Evolutionary conservation across 2,113 vertebrate species (phyloP).

Genomic region (Oxygymnocypris stewartii): DNA sequence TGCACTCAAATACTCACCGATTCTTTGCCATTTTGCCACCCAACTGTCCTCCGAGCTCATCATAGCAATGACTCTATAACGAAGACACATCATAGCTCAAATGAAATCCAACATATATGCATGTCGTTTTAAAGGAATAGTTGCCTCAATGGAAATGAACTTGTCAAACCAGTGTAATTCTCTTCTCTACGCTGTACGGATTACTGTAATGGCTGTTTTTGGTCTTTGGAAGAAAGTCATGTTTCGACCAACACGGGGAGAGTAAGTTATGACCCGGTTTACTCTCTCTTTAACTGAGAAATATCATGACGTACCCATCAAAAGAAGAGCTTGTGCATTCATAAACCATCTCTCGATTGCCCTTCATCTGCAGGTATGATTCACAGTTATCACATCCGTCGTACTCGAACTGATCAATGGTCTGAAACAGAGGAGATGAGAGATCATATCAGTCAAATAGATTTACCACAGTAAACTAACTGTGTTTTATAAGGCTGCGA

Average conservation of each 20-base stretch:
- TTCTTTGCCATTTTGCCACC: conserved; percentile 98
- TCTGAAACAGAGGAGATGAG: conserved; percentile 69
- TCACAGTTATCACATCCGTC: conserved; percentile 98
- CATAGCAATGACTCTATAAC: conserved; percentile 89
- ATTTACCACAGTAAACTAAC: neutral
- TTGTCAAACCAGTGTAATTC: neutral
- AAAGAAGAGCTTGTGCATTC: conserved; percentile 99
- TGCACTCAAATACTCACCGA: conserved; percentile 79
- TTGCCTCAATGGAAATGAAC: neutral
- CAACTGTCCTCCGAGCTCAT: conserved; percentile 99
- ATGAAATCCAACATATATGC: neutral
- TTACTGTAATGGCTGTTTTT: neutral
- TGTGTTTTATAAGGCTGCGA: neutral
- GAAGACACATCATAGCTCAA: neutral
- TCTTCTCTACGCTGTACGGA: neutral
- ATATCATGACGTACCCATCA: conserved; percentile 80
- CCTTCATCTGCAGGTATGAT: conserved; percentile 96
- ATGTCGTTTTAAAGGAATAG: neutral
- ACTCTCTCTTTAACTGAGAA: neutral
- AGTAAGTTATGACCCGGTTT: neutral
- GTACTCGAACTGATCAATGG: conserved; percentile 98
- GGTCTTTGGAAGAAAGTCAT: neutral
- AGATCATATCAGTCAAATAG: neutral
- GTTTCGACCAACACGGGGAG: neutral
- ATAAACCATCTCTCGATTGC: conserved; percentile 98